A percentile compares a stretch with the other conserved stretches of the same genome.
Evolutionary conservation across 2,113 vertebrate genomes (phyloP).

Genomic region (Ploceus nigricollis): DNA sequence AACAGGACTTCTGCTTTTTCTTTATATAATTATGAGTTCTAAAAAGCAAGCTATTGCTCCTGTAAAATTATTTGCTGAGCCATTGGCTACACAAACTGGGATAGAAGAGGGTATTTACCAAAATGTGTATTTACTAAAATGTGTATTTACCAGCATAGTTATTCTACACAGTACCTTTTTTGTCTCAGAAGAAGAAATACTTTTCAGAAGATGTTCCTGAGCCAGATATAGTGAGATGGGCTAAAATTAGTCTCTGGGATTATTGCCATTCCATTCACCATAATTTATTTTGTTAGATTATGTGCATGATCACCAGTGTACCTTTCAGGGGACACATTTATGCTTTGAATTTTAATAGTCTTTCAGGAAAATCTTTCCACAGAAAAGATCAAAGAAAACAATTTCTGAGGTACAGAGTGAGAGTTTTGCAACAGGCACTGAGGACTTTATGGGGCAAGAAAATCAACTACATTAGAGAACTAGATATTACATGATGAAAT

Average conservation of each 20-base stretch:
- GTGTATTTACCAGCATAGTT: background rate
- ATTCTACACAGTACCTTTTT: background rate
- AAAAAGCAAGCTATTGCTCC: background rate
- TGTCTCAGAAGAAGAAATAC: background rate
- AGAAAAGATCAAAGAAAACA: background rate
- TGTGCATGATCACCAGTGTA: background rate
- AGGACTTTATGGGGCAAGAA: background rate
- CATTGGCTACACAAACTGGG: accelerated
- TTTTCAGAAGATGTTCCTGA: background rate
- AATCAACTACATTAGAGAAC: background rate
- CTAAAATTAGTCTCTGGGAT: background rate
- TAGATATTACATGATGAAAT: background rate
- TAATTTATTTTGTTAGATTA: background rate
- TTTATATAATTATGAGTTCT: background rate
- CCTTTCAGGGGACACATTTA: background rate
- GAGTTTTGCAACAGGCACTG: background rate
- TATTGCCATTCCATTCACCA: background rate
- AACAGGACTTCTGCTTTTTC: background rate
- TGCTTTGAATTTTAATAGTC: background rate
- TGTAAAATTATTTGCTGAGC: background rate
- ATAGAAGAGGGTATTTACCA: background rate
- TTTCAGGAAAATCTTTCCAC: background rate
- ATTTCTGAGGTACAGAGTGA: background rate
- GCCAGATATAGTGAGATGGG: background rate
- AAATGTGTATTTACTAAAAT: background rate